A percentile compares a stretch with the other conserved stretches of the same genome.
phyloP scores from a whole-genome alignment of 2,888 invertebrate genomes.

The Drosophila robusta region DNA sequence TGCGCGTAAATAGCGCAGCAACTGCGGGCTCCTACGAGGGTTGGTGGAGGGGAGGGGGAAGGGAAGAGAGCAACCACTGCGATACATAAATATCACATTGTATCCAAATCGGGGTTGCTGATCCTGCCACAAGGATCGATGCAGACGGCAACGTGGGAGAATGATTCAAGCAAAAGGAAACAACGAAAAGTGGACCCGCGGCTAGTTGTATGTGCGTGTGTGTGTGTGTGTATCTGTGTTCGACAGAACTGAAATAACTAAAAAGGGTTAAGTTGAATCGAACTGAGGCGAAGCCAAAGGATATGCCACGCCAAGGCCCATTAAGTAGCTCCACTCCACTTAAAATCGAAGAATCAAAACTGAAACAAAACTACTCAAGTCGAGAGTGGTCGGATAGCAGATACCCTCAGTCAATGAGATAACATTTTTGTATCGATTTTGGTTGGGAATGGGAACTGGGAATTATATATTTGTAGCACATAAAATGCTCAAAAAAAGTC shows the following conservation, averaged over 20 bases:
- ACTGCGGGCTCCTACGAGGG: neutral
- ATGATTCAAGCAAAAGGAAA: conserved; percentile 29
- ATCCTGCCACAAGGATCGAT: conserved; percentile 57
- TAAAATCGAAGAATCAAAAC: conserved; percentile 18
- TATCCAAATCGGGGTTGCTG: conserved; percentile 49
- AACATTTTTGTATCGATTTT: no score
- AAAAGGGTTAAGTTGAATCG: conserved; percentile 51
- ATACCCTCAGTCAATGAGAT: neutral
- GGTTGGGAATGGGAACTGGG: no score
- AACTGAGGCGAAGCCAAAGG: conserved; percentile 25
- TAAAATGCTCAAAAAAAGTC: no score
- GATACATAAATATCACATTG: conserved; percentile 59
- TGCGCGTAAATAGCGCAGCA: conserved; percentile 30
- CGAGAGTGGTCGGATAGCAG: neutral
- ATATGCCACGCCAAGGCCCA: conserved; percentile 60
- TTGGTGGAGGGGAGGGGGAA: neutral
- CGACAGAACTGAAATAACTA: conserved; percentile 30
- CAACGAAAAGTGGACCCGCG: conserved; percentile 12
- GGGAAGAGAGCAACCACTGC: conserved; percentile 8
- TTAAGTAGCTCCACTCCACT: conserved; percentile 29
- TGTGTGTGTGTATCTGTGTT: conserved; percentile 16
- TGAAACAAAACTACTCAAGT: conserved; percentile 2
- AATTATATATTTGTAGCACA: no score
- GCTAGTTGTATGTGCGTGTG: conserved; percentile 6
- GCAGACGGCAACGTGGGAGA: conserved; percentile 66